phyloP scores from a whole-genome alignment of 1,140 invertebrate genomes.

The Ceratina calcarata region DNA sequence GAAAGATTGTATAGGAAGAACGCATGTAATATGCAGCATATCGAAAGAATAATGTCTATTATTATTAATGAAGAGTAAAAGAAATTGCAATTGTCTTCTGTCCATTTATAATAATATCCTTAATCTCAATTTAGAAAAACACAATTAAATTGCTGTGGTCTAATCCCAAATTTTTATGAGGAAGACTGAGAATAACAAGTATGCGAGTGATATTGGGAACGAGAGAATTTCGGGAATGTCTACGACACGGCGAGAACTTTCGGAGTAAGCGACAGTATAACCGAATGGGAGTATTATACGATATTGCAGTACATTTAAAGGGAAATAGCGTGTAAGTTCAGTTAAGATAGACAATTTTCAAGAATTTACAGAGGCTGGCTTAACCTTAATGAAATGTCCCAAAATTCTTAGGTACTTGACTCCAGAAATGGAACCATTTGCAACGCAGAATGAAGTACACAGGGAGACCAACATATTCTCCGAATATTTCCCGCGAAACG shows the following conservation, averaged over 20 bases:
- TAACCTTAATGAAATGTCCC: background rate
- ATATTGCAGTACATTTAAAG: background rate
- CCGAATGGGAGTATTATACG: background rate
- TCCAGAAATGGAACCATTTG: background rate
- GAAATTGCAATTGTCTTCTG: too few species aligned
- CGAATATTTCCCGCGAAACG: too few species aligned
- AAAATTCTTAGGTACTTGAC: background rate
- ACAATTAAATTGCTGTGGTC: too few species aligned
- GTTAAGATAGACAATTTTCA: background rate
- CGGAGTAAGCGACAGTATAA: background rate
- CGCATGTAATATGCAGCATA: too few species aligned
- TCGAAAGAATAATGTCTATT: too few species aligned
- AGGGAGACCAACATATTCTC: background rate
- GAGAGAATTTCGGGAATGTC: background rate
- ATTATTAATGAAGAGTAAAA: too few species aligned
- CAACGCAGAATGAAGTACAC: background rate
- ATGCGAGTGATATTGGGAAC: background rate
- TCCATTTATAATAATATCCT: too few species aligned
- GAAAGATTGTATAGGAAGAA: too few species aligned
- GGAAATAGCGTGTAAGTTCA: background rate
- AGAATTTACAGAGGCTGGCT: background rate
- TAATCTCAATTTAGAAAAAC: too few species aligned
- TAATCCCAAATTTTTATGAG: too few species aligned
- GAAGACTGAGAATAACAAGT: background rate
- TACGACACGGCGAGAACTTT: background rate